A percentile compares a stretch with the other conserved stretches of the same genome.
Evolutionary conservation across 2,888 invertebrate genomes (phyloP).

Genomic region (Cyrtodaria siliqua): DNA sequence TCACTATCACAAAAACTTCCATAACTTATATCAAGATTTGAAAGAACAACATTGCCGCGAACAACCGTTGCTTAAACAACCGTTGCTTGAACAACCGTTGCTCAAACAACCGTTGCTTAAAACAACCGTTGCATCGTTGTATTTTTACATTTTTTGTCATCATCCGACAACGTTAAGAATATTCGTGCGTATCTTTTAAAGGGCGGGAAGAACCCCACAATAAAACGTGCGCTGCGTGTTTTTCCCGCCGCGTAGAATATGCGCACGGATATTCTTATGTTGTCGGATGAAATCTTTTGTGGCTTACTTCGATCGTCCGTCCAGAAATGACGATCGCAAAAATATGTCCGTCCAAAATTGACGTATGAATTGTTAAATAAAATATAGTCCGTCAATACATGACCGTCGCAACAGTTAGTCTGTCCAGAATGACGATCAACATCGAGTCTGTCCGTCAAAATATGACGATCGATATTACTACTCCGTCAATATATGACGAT

Average conservation of each 20-base stretch:
- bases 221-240: no score
- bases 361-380: no score
- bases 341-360: background rate
- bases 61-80: no score
- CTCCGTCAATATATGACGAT: slow-evolving; percentile 1
- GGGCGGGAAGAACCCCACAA: no score
- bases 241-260: no score
- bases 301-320: background rate
- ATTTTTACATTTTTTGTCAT: no score
- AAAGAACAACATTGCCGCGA: background rate
- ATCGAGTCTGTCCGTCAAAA: background rate
- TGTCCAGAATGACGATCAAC: background rate
- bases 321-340: background rate
- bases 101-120: no score
- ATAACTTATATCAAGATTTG: background rate
- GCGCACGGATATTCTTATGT: background rate
- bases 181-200: no score
- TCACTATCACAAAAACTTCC: no score
- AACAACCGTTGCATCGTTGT: no score
- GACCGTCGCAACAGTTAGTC: background rate
- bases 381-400: background rate
- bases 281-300: background rate
- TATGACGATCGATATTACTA: background rate
- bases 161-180: no score
- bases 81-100: no score